phyloP scores from a whole-genome alignment of 2,113 vertebrate genomes.

The Thamnaconus septentrionalis region DNA sequence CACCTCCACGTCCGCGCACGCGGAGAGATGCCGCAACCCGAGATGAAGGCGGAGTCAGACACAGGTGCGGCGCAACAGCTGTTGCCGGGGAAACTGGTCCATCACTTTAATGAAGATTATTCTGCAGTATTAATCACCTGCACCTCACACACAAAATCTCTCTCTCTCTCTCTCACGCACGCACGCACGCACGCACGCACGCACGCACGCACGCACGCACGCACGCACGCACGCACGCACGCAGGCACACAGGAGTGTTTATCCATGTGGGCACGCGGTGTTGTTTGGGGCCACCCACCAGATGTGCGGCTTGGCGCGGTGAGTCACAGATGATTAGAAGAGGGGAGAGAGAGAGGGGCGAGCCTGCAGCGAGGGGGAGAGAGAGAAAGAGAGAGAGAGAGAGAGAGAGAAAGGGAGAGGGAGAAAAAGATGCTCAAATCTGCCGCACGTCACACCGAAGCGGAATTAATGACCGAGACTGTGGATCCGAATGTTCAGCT shows the following conservation, averaged over 20 bases:
- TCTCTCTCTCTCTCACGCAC: constrained; percentile 6
- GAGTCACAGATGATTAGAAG: constrained; percentile 43
- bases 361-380: constrained; percentile 22
- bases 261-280: constrained; percentile 4
- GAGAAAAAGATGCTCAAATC: constrained; percentile 2
- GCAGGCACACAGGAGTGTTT: background rate
- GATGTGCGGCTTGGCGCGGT: constrained; percentile 51
- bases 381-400: no score
- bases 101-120: constrained; percentile 75
- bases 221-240: constrained; percentile 1
- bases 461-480: constrained; percentile 37
- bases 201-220: constrained; percentile 19
- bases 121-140: constrained; percentile 67
- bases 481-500: constrained; percentile 17
- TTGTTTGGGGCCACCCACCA: constrained; percentile 44
- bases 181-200: constrained; percentile 19
- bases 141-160: constrained; percentile 21
- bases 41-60: constrained; percentile 8
- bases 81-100: constrained; percentile 66
- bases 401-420: no score
- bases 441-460: constrained; percentile 42
- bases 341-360: constrained; percentile 22
- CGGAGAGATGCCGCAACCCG: constrained; percentile 29
- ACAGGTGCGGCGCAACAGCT: constrained; percentile 70
- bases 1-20: constrained; percentile 20